Evolutionary conservation across 2,113 vertebrate genomes (phyloP).

Genomic region (Urocynchramus pylzowi): DNA sequence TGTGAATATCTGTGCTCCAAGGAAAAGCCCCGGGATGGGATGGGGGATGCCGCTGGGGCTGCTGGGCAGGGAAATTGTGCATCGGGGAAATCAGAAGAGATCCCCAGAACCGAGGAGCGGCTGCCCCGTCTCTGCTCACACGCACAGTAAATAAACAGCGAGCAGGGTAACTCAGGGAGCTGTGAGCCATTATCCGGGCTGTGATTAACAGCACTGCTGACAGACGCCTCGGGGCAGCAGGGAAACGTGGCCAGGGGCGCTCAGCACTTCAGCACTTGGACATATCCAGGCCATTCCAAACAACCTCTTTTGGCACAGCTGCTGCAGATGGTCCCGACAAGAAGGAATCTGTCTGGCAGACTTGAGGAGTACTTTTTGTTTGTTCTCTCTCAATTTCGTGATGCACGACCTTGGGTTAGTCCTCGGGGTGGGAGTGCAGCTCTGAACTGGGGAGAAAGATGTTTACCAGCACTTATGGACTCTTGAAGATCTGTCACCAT

Average conservation of each 20-base stretch:
- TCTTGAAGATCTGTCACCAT: not conserved
- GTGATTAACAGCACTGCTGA: not conserved
- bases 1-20: not conserved
- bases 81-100: not conserved
- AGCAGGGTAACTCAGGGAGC: not conserved
- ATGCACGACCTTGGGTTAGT: not conserved
- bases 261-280: not conserved
- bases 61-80: not conserved
- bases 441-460: not conserved
- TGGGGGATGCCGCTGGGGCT: accelerated
- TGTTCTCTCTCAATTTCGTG: not conserved
- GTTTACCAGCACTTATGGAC: not conserved
- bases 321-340: not conserved
- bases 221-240: constrained; percentile 3
- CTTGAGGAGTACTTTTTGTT: not conserved
- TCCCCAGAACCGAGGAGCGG: not conserved
- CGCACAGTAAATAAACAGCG: not conserved
- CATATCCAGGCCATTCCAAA: not conserved
- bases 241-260: not conserved
- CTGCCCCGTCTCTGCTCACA: not conserved
- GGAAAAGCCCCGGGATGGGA: not conserved
- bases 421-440: not conserved
- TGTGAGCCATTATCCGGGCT: not conserved
- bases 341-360: not conserved
- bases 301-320: constrained; percentile 17